Percentiles rank a stretch among this genome's conserved stretches.
These are phyloP conservation scores for Columbina picui DNA, from an alignment of 2,113 vertebrate genomes.

Conservation along the genomic window DNA sequence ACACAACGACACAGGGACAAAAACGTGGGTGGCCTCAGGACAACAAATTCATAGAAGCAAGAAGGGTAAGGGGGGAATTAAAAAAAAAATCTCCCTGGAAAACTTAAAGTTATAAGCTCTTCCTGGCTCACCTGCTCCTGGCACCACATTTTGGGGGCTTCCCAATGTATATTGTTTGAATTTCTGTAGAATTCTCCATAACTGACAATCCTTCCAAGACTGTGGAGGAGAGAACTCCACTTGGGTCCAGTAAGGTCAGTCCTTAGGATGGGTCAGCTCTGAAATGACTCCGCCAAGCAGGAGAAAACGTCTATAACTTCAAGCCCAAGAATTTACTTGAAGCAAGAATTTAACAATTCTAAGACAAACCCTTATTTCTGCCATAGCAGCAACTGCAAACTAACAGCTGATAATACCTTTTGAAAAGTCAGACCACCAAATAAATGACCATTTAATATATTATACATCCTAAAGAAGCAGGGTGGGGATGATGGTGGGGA, in stretches of 20 bases:
- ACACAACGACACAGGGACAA: rapidly evolving
- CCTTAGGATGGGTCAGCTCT: not conserved
- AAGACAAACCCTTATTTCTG: not conserved
- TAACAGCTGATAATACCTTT: not conserved
- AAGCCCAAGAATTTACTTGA: not conserved
- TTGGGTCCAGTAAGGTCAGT: not conserved
- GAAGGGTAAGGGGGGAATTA: not conserved
- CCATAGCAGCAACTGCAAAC: not conserved
- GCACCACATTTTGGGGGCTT: rapidly evolving
- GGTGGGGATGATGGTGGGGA: rapidly evolving
- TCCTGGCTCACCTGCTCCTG: not conserved
- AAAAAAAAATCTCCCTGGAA: not conserved
- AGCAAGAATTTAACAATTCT: not conserved
- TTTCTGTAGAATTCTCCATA: too few species aligned
- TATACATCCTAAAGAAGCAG: rapidly evolving
- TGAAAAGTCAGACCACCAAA: not conserved
- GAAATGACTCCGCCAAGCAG: not conserved
- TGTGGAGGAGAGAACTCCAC: not conserved
- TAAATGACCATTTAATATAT: not conserved
- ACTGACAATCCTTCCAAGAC: not conserved
- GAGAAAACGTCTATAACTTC: not conserved
- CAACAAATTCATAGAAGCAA: not conserved
- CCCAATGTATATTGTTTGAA: not conserved
- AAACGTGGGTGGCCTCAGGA: not conserved
- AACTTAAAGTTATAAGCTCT: not conserved